A percentile compares a stretch with the other conserved stretches of the same genome.
phyloP scores from a whole-genome alignment of 2,797 vertebrate genomes.

The Limosa lapponica region DNA sequence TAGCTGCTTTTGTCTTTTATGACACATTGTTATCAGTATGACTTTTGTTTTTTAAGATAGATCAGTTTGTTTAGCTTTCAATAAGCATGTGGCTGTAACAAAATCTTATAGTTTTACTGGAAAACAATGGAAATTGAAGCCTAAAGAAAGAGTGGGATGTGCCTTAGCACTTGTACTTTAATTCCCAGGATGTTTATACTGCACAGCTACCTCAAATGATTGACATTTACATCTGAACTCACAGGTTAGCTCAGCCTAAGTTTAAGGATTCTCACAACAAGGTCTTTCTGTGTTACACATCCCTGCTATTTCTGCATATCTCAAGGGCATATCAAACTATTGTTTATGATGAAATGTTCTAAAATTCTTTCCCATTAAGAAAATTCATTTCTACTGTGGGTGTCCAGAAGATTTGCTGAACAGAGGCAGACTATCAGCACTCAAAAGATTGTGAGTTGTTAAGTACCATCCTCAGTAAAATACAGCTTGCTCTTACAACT shows the following conservation, averaged over 20 bases:
- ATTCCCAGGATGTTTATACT: conserved; percentile 9
- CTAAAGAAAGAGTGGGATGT: not conserved
- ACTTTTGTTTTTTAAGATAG: not conserved
- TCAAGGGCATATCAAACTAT: not conserved
- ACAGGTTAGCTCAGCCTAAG: conserved; percentile 5
- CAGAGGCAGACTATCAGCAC: not conserved
- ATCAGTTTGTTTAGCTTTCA: not conserved
- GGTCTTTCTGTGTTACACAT: not conserved
- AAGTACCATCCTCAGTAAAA: not conserved
- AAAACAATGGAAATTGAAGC: not conserved
- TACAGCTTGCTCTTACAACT: not conserved
- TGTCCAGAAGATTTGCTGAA: not conserved
- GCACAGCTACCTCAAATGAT: not conserved
- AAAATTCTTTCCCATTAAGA: not conserved
- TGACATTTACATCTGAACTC: conserved; percentile 40
- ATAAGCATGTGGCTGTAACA: not conserved
- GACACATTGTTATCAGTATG: not conserved
- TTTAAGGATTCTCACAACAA: not conserved
- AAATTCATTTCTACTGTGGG: not conserved
- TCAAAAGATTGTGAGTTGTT: not conserved
- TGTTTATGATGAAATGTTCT: not conserved
- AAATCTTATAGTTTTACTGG: not conserved
- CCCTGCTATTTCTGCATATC: not conserved
- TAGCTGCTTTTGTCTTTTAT: not conserved
- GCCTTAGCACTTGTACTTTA: not conserved